Percentiles rank a stretch among this genome's conserved stretches.
phyloP scores from a whole-genome alignment of 1,140 invertebrate species.

The Plectus sambesii region DNA sequence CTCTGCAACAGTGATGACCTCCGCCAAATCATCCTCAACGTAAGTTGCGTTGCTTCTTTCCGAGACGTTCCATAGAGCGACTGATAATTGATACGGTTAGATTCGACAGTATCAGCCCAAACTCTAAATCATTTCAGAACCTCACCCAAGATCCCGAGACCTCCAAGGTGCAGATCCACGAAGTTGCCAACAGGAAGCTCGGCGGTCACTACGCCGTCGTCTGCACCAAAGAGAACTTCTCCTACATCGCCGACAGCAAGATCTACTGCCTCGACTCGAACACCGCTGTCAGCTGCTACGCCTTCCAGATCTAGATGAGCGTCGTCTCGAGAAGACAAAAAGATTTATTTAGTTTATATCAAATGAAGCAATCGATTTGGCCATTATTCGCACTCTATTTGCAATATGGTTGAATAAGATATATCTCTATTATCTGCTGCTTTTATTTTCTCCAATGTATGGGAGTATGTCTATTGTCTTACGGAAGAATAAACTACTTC shows the following conservation, averaged over 20 bases:
- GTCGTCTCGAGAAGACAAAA: no score
- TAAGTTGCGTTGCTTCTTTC: constrained; percentile 2
- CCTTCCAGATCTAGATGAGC: constrained; percentile 28
- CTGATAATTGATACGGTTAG: not conserved
- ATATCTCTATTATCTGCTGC: no score
- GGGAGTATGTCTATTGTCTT: no score
- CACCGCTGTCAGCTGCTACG: constrained; percentile 27
- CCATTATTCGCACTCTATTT: no score
- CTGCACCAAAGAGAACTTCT: constrained; percentile 26
- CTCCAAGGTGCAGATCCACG: constrained; percentile 32
- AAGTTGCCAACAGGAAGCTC: constrained; percentile 32
- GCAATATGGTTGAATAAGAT: no score
- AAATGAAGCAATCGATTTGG: no score
- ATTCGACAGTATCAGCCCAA: not conserved
- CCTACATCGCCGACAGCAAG: constrained; percentile 28
- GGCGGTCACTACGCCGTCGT: constrained; percentile 29
- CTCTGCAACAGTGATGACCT: constrained; percentile 35
- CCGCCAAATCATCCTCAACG: constrained; percentile 34
- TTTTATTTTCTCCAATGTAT: no score
- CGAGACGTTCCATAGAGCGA: no score
- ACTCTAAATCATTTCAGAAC: constrained; percentile 21
- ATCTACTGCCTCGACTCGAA: constrained; percentile 29
- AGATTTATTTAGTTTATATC: no score
- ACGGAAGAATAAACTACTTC: no score
- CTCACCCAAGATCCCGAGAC: constrained; percentile 22